Evolutionary conservation across 2,113 vertebrate species (phyloP).

Genomic region (Macaca mulatta): DNA sequence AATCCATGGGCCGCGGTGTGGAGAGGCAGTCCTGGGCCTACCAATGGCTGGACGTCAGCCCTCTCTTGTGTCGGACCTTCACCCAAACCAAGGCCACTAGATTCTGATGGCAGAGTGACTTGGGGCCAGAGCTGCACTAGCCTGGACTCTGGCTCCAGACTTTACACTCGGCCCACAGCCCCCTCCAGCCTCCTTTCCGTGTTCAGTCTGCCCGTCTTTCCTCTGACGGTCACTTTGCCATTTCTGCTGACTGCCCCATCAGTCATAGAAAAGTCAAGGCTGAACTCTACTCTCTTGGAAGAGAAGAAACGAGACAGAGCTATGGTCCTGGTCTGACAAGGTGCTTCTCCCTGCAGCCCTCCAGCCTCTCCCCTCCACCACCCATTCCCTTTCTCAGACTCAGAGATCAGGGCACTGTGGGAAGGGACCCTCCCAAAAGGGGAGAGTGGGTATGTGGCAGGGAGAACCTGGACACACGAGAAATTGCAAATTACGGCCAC

Average conservation of each 20-base stretch:
- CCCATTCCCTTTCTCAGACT: not conserved
- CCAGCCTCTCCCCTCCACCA: not conserved
- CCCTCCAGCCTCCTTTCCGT: not conserved
- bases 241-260: not conserved
- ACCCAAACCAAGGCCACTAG: not conserved
- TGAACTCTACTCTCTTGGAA: not conserved
- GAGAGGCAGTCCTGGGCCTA: not conserved
- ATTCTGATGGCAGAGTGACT: no score
- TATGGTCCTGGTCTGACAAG: not conserved
- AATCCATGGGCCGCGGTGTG: not conserved
- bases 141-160: not conserved
- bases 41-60: not conserved
- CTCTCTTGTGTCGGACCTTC: not conserved
- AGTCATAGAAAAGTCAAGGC: not conserved
- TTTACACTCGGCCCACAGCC: fast-evolving
- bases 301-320: not conserved
- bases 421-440: not conserved
- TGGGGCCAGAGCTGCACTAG: not conserved
- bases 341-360: not conserved
- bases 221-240: not conserved
- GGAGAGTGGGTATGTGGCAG: no score
- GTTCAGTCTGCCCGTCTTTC: not conserved
- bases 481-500: not conserved
- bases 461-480: not conserved
- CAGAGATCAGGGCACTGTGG: not conserved